phyloP scores from a whole-genome alignment of 2,113 vertebrate species.

The Mirza zaza region DNA sequence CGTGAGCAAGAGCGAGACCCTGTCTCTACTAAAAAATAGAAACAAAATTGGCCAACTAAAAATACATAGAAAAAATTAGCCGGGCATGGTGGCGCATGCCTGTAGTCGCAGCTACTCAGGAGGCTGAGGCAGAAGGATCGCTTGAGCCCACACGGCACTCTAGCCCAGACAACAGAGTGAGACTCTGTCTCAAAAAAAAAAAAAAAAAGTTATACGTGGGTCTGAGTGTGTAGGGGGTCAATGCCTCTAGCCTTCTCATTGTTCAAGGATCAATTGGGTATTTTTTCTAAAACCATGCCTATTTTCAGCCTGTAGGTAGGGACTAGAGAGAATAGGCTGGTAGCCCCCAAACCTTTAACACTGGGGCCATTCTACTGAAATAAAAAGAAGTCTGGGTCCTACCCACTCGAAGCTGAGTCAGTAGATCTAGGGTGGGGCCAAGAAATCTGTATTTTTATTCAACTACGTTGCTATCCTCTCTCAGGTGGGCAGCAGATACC shows the following conservation, averaged over 20 bases:
- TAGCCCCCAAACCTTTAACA: background rate
- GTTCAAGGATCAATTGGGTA: background rate
- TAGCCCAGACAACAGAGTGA: too few species aligned
- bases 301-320: background rate
- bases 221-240: too few species aligned
- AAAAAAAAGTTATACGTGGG: background rate
- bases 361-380: background rate
- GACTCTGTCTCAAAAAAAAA: too few species aligned
- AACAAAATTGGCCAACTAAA: too few species aligned
- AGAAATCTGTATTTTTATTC: background rate
- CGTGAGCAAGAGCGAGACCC: too few species aligned
- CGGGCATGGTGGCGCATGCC: too few species aligned
- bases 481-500: background rate
- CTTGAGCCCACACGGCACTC: too few species aligned
- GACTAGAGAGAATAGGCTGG: background rate
- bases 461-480: background rate
- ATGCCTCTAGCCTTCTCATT: background rate
- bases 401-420: background rate
- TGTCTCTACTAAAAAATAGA: too few species aligned
- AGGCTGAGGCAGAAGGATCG: too few species aligned
- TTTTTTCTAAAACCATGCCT: background rate
- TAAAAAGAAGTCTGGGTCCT: background rate
- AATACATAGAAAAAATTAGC: too few species aligned
- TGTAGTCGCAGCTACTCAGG: too few species aligned
- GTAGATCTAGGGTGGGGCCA: background rate